Conservation (phyloP, 2,888 invertebrate genomes). For the Limnephilus marmoratus region DNA sequence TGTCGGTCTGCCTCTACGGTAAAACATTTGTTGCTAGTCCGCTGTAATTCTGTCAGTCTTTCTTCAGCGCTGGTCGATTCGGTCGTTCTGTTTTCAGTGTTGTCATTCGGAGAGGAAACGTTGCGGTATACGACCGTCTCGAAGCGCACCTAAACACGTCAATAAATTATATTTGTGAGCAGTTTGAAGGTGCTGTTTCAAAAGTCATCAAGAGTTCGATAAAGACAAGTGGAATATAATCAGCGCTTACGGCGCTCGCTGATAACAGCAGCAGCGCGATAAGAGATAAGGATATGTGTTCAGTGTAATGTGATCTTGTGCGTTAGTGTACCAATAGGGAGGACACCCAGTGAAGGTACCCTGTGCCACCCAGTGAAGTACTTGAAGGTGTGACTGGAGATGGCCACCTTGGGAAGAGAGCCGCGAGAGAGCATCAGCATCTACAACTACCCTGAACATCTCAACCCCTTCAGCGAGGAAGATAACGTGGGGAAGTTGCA, state of each 20-base stretch:
- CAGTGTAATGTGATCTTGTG: conserved; percentile 22
- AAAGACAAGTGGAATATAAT: conserved; percentile 37
- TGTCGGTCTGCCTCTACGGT: not conserved
- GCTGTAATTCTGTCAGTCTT: not conserved
- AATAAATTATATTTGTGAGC: not conserved
- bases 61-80: not conserved
- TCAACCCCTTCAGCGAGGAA: conserved; percentile 86
- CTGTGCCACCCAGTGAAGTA: not conserved
- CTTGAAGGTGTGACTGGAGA: conserved; percentile 8
- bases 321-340: conserved; percentile 10
- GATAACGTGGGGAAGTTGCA: conserved; percentile 80
- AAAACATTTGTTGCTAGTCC: not conserved
- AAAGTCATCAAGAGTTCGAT: conserved; percentile 34
- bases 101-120: not conserved
- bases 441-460: conserved; percentile 86
- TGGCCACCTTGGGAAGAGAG: conserved; percentile 42
- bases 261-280: conserved; percentile 22
- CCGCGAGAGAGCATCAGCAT: conserved; percentile 72
- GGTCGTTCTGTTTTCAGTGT: not conserved
- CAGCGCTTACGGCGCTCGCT: not conserved
- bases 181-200: conserved; percentile 6
- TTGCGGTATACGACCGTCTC: not conserved
- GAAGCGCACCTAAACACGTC: not conserved
- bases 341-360: not conserved
- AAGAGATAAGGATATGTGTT: conserved; percentile 29